A percentile compares a stretch with the other conserved stretches of the same genome.
These are phyloP conservation scores for Lutjanus argentimaculatus DNA, from an alignment of 2,797 vertebrate species.

Conservation along the genomic window DNA sequence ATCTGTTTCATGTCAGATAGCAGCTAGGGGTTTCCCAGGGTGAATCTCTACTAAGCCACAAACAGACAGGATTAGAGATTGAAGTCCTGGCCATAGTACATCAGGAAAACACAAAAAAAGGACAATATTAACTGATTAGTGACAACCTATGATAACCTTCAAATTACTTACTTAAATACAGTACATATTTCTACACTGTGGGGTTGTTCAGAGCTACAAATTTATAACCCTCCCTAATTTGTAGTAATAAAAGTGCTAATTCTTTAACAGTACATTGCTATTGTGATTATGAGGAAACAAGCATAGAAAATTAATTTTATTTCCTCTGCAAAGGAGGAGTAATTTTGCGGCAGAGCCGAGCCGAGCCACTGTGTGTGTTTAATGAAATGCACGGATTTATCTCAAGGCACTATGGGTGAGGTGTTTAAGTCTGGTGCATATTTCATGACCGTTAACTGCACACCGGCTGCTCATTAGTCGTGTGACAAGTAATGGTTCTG, in stretches of 20 bases:
- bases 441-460: conserved; percentile 70
- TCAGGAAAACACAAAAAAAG: conserved; percentile 48
- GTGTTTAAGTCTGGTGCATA: conserved; percentile 68
- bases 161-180: conserved; percentile 43
- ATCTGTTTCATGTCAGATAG: conserved; percentile 79
- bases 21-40: conserved; percentile 50
- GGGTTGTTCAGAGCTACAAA: background rate
- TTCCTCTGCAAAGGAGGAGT: conserved; percentile 30
- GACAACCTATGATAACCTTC: conserved; percentile 60
- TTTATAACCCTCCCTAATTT: conserved; percentile 31
- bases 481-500: conserved; percentile 40
- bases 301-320: conserved; percentile 36
- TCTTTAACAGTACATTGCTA: conserved; percentile 24
- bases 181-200: background rate
- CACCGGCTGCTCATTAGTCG: conserved; percentile 61
- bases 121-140: conserved; percentile 56
- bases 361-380: conserved; percentile 40
- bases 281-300: conserved; percentile 44
- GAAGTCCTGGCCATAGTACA: conserved; percentile 48
- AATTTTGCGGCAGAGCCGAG: conserved; percentile 13
- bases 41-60: conserved; percentile 72
- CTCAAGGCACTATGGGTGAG: conserved; percentile 58
- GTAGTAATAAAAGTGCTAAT: conserved; percentile 46
- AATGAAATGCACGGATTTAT: conserved; percentile 68
- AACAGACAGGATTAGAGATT: conserved; percentile 70